Base-by-base conservation (phyloP, 92 coral and sea anemone genomes). In the Ricordea florida region DNA sequence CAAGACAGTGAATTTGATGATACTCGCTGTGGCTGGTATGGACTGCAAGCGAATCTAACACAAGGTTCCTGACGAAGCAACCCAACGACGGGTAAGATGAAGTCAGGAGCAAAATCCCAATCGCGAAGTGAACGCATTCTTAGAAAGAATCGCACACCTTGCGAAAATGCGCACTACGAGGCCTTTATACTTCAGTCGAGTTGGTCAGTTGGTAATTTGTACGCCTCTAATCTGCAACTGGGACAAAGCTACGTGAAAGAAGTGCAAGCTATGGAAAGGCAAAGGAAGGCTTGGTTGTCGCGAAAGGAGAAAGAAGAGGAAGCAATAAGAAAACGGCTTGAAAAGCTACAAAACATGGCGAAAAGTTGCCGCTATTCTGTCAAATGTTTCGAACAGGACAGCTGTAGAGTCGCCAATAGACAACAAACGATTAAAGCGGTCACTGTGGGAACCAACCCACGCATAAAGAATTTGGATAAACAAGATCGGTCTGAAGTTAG, bases 191-290 rank as follows among this genome's bases (percentile, higher is more conserved):
- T 91, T 23, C 93, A 77, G 17, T 91, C 97, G 23, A 64, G 79
- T 33, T 87, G 97, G 97, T 69, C 97, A 7, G 87, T 91, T 1
- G 97, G 93, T 0, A 87, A 83, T 38, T 69, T 91, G 29, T 91
- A 91, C 61, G 90, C 97, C 10, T 76, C 97, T 29, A 91, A 91
- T 57, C 47, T 91, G 14, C 51, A 91, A 59, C 85, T 91, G 21
- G 97, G 93, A 16, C 97, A 91, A 45, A 50, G 55, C 47, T 90
- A 91, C 46, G 83, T 87, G n/a, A 91, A 87, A 57, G 69, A 77
- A 48, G 87, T 87, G 14, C 76, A 69, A 40, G 78, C 67, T 10
- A 59, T 91, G 27, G 89, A 92, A 62, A 81, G 79, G 57, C 88
- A 94, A 63, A 88, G 90, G 38, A 81, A 71, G 52, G 80, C 76